Evolutionary conservation across 2,797 vertebrate species (phyloP).

Genomic region (Halcyon smyrnensis): DNA sequence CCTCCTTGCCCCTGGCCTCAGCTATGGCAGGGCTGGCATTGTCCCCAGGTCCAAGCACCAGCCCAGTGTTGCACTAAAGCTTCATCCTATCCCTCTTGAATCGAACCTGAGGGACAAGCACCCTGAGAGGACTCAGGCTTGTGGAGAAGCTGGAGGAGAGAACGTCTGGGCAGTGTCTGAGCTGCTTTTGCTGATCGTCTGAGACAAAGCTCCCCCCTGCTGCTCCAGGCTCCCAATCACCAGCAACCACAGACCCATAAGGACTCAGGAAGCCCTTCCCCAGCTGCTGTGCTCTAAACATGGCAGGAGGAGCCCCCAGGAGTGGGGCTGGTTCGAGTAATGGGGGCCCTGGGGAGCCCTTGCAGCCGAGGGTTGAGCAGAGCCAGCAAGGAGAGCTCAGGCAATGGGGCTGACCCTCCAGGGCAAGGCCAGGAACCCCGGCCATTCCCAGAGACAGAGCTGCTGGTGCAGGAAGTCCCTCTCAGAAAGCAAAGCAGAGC

Average conservation of each 20-base stretch:
- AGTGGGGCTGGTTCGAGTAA: background rate
- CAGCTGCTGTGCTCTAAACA: background rate
- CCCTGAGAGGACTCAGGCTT: background rate
- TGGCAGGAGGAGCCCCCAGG: background rate
- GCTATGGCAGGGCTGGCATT: background rate
- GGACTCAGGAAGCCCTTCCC: background rate
- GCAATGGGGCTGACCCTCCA: background rate
- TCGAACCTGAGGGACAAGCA: fast-evolving
- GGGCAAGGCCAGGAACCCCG: background rate
- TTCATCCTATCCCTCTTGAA: background rate
- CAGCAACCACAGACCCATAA: fast-evolving
- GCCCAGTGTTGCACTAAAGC: fast-evolving
- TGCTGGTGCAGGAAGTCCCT: background rate
- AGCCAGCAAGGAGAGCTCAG: background rate
- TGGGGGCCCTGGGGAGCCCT: background rate
- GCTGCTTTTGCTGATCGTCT: background rate
- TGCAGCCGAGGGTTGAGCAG: background rate
- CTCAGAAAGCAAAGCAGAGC: background rate
- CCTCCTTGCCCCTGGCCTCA: background rate
- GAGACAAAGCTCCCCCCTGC: conserved; percentile 18
- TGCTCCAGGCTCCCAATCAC: background rate
- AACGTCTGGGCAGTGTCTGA: background rate
- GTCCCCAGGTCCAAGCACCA: background rate
- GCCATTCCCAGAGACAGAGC: background rate
- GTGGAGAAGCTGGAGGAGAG: fast-evolving